phyloP scores from a whole-genome alignment of 53 echinoderm and acorn worm species.

The Antedon mediterranea region DNA sequence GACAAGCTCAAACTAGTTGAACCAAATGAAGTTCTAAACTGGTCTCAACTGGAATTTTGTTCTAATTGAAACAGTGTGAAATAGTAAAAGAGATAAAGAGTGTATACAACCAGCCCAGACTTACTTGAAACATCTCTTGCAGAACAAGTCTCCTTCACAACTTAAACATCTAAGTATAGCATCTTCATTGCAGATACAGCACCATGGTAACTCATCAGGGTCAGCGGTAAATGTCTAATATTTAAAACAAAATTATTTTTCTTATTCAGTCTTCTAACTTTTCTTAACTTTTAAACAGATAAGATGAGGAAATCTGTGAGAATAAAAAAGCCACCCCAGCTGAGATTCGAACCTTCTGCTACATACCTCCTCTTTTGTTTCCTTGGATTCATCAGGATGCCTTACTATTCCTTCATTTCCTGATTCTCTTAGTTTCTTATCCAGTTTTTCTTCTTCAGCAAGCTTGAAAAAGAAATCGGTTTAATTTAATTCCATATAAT shows the following conservation, averaged over 20 bases:
- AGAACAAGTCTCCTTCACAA: conserved; percentile 83
- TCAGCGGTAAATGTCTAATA: conserved; percentile 9
- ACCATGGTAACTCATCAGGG: conserved; percentile 91
- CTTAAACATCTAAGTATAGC: conserved; percentile 60
- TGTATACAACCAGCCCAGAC: background rate
- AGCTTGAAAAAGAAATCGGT: conserved; percentile 6
- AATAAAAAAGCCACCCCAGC: no score
- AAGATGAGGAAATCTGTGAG: no score
- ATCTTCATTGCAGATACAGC: conserved; percentile 96
- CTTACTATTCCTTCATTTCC: conserved; percentile 22
- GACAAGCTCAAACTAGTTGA: no score
- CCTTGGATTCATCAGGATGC: background rate
- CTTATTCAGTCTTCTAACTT: no score
- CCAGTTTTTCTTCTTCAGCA: conserved; percentile 26
- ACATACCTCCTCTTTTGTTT: background rate
- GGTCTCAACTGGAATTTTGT: background rate
- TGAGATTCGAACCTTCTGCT: no score
- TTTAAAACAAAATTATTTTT: background rate
- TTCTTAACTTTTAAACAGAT: no score
- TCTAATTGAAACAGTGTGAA: no score
- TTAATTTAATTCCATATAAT: no score
- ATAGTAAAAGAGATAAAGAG: no score
- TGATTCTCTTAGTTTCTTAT: conserved; percentile 25
- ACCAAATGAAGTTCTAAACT: no score
- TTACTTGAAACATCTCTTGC: conserved; percentile 83